These are phyloP conservation scores for Hypomecis punctinalis DNA, from an alignment of 2,888 invertebrate species.

Conservation along the genomic window DNA sequence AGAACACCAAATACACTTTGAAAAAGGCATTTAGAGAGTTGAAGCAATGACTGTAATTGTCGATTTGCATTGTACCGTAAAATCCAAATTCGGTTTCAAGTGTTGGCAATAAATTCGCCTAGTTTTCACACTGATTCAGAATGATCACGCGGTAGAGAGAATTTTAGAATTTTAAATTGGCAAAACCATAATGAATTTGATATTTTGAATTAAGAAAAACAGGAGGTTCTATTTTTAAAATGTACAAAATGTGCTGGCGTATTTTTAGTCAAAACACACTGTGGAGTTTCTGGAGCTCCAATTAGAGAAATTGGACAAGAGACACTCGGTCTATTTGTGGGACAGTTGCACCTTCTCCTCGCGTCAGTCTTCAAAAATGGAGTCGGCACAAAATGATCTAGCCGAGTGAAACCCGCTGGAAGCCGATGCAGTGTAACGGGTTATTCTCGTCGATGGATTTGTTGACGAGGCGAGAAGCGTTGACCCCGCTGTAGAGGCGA, in stretches of 20 bases:
- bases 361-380: constrained; percentile 48
- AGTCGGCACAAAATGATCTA: constrained; percentile 66
- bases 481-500: constrained; percentile 78
- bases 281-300: constrained; percentile 9
- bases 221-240: constrained; percentile 4
- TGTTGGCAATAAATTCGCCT: neutral
- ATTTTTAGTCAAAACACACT: constrained; percentile 15
- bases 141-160: neutral
- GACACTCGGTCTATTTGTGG: constrained; percentile 28
- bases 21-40: neutral
- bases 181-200: neutral
- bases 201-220: neutral
- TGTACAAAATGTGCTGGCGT: neutral
- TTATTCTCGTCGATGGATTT: constrained; percentile 83
- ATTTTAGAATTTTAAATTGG: constrained; percentile 2
- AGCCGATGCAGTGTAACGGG: constrained; percentile 80
- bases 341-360: constrained; percentile 39
- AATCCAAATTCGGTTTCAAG: constrained; percentile 4
- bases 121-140: neutral
- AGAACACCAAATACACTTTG: neutral
- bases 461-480: constrained; percentile 81
- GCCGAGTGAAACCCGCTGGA: constrained; percentile 77
- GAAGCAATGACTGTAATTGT: constrained; percentile 11
- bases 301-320: constrained; percentile 26
- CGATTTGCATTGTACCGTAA: constrained; percentile 8